Percentiles rank a stretch among this genome's conserved stretches.
Evolutionary conservation across 2,888 invertebrate species (phyloP).

Genomic region (Lepidonotus clava): DNA sequence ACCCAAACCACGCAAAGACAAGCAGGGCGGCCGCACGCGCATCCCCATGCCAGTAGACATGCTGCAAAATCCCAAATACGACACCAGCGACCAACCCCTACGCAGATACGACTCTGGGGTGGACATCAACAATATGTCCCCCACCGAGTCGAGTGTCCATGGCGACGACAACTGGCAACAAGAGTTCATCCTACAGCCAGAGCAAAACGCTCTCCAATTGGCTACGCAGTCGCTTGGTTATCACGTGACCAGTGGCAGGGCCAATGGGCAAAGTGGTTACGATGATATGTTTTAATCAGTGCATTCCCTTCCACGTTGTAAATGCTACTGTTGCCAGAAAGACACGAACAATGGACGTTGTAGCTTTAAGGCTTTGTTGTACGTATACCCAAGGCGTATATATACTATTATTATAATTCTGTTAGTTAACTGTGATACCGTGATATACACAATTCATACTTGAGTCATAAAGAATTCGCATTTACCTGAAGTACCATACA

Average conservation of each 20-base stretch:
- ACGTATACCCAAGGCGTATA: slow-evolving; percentile 1
- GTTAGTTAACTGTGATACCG: slow-evolving; percentile 43
- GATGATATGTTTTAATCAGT: slow-evolving; percentile 4
- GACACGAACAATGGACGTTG: neutral
- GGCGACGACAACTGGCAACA: slow-evolving; percentile 52
- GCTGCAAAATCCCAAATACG: neutral
- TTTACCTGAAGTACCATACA: slow-evolving; percentile 10
- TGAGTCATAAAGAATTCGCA: slow-evolving; percentile 22
- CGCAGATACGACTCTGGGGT: slow-evolving; percentile 67
- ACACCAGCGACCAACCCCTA: slow-evolving; percentile 37
- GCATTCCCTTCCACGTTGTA: neutral
- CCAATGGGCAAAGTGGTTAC: neutral
- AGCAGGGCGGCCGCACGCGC: slow-evolving; percentile 56
- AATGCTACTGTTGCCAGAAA: slow-evolving; percentile 5
- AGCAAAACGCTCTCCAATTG: neutral
- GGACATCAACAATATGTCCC: slow-evolving; percentile 65
- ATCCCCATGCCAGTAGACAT: slow-evolving; percentile 61
- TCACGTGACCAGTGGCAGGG: neutral
- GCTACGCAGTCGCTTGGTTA: neutral
- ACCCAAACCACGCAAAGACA: slow-evolving; percentile 61
- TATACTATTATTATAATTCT: slow-evolving; percentile 37
- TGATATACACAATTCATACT: slow-evolving; percentile 36
- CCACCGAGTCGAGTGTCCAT: slow-evolving; percentile 57
- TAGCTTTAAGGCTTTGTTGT: slow-evolving; percentile 37
- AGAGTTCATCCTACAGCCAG: slow-evolving; percentile 4